Evolutionary conservation across 2,888 invertebrate species (phyloP).

Genomic region (Ochropacha duplaris): DNA sequence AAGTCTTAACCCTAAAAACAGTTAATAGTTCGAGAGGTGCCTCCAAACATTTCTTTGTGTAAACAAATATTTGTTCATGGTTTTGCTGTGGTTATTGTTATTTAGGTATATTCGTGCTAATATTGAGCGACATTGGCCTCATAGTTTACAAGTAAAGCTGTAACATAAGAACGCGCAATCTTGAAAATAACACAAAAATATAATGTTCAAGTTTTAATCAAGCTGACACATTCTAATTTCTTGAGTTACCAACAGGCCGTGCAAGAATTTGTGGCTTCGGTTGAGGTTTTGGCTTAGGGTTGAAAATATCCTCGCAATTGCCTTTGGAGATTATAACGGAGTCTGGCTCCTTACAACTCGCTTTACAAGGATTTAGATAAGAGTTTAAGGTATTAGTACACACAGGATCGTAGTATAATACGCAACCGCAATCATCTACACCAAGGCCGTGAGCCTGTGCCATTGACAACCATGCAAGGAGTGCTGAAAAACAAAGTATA

Average conservation of each 20-base stretch:
- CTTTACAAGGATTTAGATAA: slow-evolving; percentile 19
- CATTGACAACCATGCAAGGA: background rate
- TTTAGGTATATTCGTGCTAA: no score
- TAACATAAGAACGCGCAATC: no score
- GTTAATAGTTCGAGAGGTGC: no score
- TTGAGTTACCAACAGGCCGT: background rate
- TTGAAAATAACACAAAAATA: background rate
- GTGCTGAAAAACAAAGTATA: background rate
- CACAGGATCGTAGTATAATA: slow-evolving; percentile 8
- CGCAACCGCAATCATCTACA: background rate
- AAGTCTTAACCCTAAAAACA: no score
- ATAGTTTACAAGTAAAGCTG: no score
- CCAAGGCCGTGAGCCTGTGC: background rate
- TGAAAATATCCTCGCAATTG: slow-evolving; percentile 6
- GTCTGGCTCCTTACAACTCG: slow-evolving; percentile 13
- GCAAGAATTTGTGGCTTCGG: background rate
- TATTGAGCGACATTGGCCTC: no score
- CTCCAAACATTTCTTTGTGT: no score
- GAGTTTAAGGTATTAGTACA: slow-evolving; percentile 28
- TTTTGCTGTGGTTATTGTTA: no score
- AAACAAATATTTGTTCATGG: no score
- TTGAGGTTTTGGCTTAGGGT: background rate
- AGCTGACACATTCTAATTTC: background rate
- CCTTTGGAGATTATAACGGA: slow-evolving; percentile 15
- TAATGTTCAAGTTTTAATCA: background rate